A percentile compares a stretch with the other conserved stretches of the same genome.
Conservation (phyloP, 2,888 invertebrate genomes). For the Hanleya hanleyi region DNA sequence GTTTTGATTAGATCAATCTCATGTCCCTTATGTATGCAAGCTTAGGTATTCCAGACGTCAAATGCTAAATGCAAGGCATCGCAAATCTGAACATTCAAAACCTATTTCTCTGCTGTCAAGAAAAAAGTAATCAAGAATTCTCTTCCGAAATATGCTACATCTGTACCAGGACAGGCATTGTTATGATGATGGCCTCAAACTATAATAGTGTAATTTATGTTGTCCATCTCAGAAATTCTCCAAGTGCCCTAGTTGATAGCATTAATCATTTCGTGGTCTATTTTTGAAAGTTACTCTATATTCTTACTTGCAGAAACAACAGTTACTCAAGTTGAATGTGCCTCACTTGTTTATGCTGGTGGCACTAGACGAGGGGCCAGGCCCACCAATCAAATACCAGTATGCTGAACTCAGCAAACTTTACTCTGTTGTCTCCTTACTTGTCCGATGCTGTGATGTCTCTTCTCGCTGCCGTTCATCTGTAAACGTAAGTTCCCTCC, state of each 20-base stretch:
- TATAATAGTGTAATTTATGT: too few relatives aligned
- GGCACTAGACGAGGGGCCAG: slow-evolving; percentile 93
- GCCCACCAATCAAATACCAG: slow-evolving; percentile 95
- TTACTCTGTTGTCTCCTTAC: slow-evolving; percentile 91
- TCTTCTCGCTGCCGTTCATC: slow-evolving; percentile 78
- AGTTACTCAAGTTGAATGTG: slow-evolving; percentile 84
- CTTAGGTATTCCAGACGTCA: slow-evolving; percentile 82
- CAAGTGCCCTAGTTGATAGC: too few relatives aligned
- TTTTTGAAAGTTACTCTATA: too few relatives aligned
- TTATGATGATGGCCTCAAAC: too few relatives aligned
- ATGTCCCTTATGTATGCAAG: slow-evolving; percentile 93
- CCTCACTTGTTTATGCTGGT: slow-evolving; percentile 91
- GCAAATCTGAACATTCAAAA: too few relatives aligned
- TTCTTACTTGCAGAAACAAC: slow-evolving; percentile 64
- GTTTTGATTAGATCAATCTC: slow-evolving; percentile 93
- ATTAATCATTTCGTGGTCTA: too few relatives aligned
- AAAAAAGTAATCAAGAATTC: too few relatives aligned
- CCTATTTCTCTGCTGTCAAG: too few relatives aligned
- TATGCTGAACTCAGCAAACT: slow-evolving; percentile 95
- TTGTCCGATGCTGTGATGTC: slow-evolving; percentile 94
- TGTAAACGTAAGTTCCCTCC: slow-evolving; percentile 55
- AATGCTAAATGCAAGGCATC: too few relatives aligned
- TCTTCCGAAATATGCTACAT: too few relatives aligned
- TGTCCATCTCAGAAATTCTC: too few relatives aligned
- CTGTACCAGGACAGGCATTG: too few relatives aligned